Base-by-base conservation (phyloP, 2,888 invertebrate species). In the Smittia sp. region DNA sequence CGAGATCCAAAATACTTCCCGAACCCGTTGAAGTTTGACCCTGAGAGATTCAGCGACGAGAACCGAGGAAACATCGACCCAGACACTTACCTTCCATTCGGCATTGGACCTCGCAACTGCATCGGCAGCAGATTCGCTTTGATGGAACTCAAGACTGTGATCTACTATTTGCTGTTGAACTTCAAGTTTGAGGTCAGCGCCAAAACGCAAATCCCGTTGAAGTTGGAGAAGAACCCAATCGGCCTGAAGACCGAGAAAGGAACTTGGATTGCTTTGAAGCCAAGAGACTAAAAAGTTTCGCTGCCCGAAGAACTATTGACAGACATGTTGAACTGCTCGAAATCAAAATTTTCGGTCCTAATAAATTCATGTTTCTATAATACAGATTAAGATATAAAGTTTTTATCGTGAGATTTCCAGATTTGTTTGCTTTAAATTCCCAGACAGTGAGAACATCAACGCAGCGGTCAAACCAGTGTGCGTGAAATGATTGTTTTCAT, bases 11-110 rank as follows among this genome's bases (percentile, higher is more conserved):
- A 83, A 18, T 84, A 81, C 77, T 87, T 80, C 77, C 83, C 85
- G 0, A 80, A 87, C 11, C 88, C 88, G 0, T 76, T 79, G 0
- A 85, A 84, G 77, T 88, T 88, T 70, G 84, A 87, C 77, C 88
- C 88, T 6, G 83, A 86, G 75, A 79, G 87, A 18, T 88, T 88
- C 76, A 86, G 81, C 1, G 84, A 86, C 0, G 85, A 86, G 75
- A 87, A 87, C 77, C 86, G 85, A 75, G 79, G 80, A 0, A 82
- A 82, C 15, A 84, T 85, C 15, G 76, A 80, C 11, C 82, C 83
- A 0, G 83, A 82, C 58, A 79, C 83, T 0, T 86, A 85, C 75
- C 76, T 84, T 76, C 86, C 87, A 0, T 88, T 87, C 73, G 88
- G 87, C 1, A 41, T 82, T 0, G 89, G 89, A 1, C 88, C 86